These are phyloP conservation scores for Anguilla anguilla DNA, from an alignment of 2,797 vertebrate species.

Conservation along the genomic window DNA sequence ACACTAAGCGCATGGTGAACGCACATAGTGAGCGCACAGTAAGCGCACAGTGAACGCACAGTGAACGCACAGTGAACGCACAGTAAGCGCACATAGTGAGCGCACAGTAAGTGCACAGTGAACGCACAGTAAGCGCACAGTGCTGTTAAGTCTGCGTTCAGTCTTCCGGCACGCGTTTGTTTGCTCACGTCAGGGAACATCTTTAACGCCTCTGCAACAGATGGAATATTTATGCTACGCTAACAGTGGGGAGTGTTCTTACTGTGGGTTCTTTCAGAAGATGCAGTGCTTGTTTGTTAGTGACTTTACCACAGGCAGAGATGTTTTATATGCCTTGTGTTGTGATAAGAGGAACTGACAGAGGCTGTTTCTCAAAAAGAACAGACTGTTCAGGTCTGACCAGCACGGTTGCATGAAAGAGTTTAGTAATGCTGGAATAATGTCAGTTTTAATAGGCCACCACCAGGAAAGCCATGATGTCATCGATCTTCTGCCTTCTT, in stretches of 20 bases:
- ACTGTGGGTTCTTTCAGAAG: background rate
- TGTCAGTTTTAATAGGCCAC: no score
- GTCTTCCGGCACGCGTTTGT: background rate
- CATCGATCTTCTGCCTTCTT: background rate
- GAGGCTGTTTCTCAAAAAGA: background rate
- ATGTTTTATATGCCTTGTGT: background rate
- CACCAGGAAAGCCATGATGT: no score
- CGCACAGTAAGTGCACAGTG: no score
- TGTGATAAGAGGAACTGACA: background rate
- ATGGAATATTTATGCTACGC: background rate
- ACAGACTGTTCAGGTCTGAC: background rate
- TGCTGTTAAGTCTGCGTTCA: background rate
- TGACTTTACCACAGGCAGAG: background rate
- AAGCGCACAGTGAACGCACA: no score
- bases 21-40: no score
- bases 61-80: no score
- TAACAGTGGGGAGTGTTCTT: background rate
- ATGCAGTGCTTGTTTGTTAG: background rate
- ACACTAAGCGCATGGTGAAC: no score
- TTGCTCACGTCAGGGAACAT: background rate
- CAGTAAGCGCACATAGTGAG: no score
- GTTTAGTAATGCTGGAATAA: background rate
- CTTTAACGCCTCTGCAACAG: background rate
- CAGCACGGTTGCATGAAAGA: background rate
- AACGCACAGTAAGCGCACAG: no score